Conservation (phyloP, 2,888 invertebrate genomes). For the Microplitis manilae region DNA sequence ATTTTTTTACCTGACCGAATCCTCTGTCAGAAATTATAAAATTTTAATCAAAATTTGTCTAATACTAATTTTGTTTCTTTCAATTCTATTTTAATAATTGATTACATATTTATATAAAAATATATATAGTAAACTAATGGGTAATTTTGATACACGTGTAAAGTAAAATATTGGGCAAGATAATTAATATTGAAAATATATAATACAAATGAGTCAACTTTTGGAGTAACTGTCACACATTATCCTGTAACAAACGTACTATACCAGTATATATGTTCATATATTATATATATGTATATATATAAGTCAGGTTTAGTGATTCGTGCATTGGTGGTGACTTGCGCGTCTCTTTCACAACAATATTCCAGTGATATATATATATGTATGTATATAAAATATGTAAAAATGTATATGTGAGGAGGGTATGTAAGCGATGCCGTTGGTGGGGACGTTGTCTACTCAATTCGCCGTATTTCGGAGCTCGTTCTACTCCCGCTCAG, state of each 20-base stretch:
- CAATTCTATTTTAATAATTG: too few relatives aligned
- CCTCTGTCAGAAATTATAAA: too few relatives aligned
- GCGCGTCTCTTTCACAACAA: background rate
- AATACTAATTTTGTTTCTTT: too few relatives aligned
- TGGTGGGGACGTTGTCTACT: constrained; percentile 22
- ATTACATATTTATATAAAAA: too few relatives aligned
- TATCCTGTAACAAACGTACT: background rate
- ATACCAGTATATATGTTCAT: too few relatives aligned
- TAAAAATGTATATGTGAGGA: background rate
- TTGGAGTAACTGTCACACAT: background rate
- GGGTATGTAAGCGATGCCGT: background rate
- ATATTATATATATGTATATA: background rate
- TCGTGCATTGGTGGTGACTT: background rate
- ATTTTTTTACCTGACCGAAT: too few relatives aligned
- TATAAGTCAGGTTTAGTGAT: background rate
- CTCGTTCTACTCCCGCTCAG: constrained; percentile 18
- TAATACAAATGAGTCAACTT: constrained; percentile 26
- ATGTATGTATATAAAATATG: background rate
- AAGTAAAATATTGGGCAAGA: background rate
- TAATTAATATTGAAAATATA: background rate
- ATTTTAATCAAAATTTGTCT: too few relatives aligned
- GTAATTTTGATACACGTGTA: constrained; percentile 3
- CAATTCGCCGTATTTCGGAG: constrained; percentile 27
- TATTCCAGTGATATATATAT: background rate
- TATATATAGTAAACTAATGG: too few relatives aligned